phyloP scores from a whole-genome alignment of 2,113 vertebrate genomes.

The Crotalus horridus region DNA sequence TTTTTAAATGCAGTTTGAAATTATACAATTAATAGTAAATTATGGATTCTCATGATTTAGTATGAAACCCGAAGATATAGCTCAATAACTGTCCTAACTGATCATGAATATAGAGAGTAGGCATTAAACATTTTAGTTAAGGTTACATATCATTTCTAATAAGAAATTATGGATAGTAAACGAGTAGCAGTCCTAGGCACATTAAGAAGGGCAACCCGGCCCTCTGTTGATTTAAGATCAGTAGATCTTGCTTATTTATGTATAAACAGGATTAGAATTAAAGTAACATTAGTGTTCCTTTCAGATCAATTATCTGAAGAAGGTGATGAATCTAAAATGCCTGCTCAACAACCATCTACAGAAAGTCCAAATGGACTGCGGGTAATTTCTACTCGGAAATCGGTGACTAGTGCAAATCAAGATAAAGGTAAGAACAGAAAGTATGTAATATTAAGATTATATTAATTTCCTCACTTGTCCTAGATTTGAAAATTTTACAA shows the following conservation, averaged over 20 bases:
- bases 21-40: neutral
- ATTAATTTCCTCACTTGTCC: neutral
- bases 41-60: neutral
- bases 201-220: neutral
- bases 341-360: constrained; percentile 54
- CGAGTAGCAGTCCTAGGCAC: neutral
- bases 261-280: neutral
- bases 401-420: constrained; percentile 60
- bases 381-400: constrained; percentile 74
- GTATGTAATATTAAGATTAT: neutral
- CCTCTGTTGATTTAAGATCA: neutral
- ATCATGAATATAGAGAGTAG: neutral
- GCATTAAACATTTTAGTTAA: constrained; percentile 22
- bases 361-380: constrained; percentile 69
- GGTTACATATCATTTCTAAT: neutral
- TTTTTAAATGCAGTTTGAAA: neutral
- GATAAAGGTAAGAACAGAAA: constrained; percentile 59
- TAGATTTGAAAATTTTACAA: neutral
- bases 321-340: constrained; percentile 82
- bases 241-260: neutral
- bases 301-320: constrained; percentile 94
- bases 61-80: neutral
- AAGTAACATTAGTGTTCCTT: constrained; percentile 32
- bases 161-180: neutral
- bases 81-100: neutral